Conservation (phyloP, 2,888 invertebrate species). For the Synanthedon tipuliformis region DNA sequence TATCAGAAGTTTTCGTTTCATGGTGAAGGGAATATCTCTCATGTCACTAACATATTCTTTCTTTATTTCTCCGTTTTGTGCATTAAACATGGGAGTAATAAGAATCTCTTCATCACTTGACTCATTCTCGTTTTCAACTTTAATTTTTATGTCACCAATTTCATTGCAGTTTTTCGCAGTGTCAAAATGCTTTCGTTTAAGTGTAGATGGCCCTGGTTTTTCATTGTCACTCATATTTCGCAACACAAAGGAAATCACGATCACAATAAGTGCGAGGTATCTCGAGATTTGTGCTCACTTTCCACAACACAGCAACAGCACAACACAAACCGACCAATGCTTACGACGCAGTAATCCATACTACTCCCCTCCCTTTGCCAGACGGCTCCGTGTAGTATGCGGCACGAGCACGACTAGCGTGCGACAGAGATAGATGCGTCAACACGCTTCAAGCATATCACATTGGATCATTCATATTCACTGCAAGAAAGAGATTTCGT, state of each 20-base stretch:
- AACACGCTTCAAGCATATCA: no score
- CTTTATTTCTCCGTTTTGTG: neutral
- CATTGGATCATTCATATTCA: no score
- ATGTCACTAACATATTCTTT: neutral
- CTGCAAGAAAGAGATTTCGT: no score
- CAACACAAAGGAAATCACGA: no score
- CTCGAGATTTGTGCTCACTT: no score
- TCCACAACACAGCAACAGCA: no score
- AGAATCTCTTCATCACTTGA: neutral
- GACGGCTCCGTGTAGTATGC: neutral
- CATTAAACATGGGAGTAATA: neutral
- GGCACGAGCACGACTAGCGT: neutral
- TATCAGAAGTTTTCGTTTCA: neutral
- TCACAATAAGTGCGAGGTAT: no score
- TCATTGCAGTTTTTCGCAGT: neutral
- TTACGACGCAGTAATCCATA: neutral
- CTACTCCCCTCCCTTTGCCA: neutral
- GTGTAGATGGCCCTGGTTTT: conserved; percentile 1
- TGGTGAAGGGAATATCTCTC: neutral
- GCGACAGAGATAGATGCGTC: no score
- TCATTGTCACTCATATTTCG: neutral
- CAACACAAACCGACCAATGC: neutral
- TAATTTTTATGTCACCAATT: neutral
- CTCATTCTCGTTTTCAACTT: neutral
- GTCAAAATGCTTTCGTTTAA: neutral